Evolutionary conservation across 1,140 invertebrate species (phyloP), one percentile per base, ranked within the genome.

Genomic region (Pseudomyrmex gracilis): DNA sequence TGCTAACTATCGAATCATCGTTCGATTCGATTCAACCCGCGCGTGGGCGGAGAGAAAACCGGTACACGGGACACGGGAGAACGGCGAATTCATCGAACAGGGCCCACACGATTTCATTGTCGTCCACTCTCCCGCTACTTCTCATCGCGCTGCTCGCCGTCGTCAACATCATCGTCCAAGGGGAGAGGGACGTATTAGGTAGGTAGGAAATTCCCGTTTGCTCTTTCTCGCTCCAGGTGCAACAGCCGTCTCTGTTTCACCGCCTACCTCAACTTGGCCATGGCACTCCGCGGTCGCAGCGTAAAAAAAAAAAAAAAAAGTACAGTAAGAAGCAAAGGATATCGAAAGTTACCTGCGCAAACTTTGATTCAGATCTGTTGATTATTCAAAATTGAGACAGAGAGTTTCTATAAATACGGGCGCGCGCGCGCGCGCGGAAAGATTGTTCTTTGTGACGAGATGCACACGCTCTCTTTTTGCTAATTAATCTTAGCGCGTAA

Each of bases 211-310:
- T 53, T 78, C 53, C 49, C 68, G 34, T 84, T 73, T 22, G 73
- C 49, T 61, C 68, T 63, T 47, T 64, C 34, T 57, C 82, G 34
- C 70, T 74, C 55, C 34, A 0, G 34, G 5, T 34, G 34, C 34
- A 34, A 34, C 34, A 34, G 5, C 34, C 34, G 34, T 34, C 5
- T 34, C 34, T 82, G 43, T 55, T 51, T 53, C 20, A 49, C 70
- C 22, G 92, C 93, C 93, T 73, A 84, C 70, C 57, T 85, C 71
- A 91, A 94, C 93, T 93, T 93, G 92, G 93, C 94, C 94, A 94
- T 94, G 92, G 93, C 91, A 92, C 82, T 24, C 24, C 63, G 8
- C 64, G 70, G 63, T 55, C 58, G n/a, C 4, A 17, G 20, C 53
- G 7, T 34, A 34, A 34, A 34, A 5, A 63, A 70, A 63, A 66